Percentiles rank a stretch among this genome's conserved stretches.
phyloP scores from a whole-genome alignment of 1,140 invertebrate genomes.

The Aphis gossypii region DNA sequence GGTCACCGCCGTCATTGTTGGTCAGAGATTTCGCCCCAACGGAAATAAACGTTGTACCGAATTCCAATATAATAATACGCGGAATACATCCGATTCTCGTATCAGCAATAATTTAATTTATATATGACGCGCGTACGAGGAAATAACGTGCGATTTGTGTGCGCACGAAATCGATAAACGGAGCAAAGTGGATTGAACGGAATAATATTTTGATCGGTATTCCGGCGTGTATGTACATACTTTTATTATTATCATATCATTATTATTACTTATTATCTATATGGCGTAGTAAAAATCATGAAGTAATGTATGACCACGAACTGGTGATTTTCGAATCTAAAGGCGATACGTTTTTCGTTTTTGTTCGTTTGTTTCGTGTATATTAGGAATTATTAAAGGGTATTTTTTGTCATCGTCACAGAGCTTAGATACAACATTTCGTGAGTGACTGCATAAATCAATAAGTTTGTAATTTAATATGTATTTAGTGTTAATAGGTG shows the following conservation, averaged over 20 bases:
- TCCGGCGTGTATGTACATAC: background rate
- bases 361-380: background rate
- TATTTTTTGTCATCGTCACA: background rate
- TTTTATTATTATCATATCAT: background rate
- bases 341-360: background rate
- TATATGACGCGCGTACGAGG: background rate
- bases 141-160: background rate
- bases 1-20: background rate
- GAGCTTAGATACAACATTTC: background rate
- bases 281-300: background rate
- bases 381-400: background rate
- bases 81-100: background rate
- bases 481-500: background rate
- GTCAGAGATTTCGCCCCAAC: conserved; percentile 21
- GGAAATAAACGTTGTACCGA: background rate
- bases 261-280: background rate
- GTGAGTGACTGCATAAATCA: background rate
- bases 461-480: background rate
- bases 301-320: background rate
- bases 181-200: background rate
- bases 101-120: background rate
- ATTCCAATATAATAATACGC: conserved; percentile 14
- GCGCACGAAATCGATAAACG: background rate
- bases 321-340: background rate
- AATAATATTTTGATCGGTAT: background rate